Evolutionary conservation across 2,888 invertebrate genomes (phyloP), one percentile per base, ranked within the genome.

Genomic region (Drosophila phalerata): DNA sequence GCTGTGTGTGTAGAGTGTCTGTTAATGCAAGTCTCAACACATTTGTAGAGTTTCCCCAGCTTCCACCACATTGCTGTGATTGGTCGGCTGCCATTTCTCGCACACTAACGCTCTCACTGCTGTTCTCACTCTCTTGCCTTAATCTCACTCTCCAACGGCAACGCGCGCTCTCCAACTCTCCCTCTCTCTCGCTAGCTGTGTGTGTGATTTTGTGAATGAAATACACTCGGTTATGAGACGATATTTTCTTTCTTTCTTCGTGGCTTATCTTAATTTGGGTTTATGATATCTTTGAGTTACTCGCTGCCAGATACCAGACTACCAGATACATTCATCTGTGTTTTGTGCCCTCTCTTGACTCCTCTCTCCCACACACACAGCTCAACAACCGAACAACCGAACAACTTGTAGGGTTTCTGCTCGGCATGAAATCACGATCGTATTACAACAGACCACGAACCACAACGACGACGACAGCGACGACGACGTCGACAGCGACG

Each of bases 261-360:
- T 64, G 73, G 67, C 73, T 88, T 85, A 89, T 85, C 89, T 89
- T 79, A 85, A 85, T 85, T 87, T 72, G 79, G 70, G 58, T 73
- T 87, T 81, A 71, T 81, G 85, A 85, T 85, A 89, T 89, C 88
- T 78, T 49, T 61, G 68, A 69, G 57, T 63, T 65, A 68, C 72
- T 64, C 51, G 10, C 51, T 40, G 55, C 17, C 17, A 40, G 47
- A 57, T 40, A 49, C 17, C 22, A 38, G 47, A 57, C 57, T 19
- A 32, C 32, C 61, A 67, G 56, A 61, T 53, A 53, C 65, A 58
- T 55, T 51, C 63, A 66, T 65, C 56, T 68, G 25, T 47, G 32
- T 48, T 58, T 67, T 64, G 38, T 64, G 34, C 52, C 56, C 57
- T 19, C 48, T 70, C 71, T 66, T 69, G 65, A 68, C 77, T 85